phyloP scores from a whole-genome alignment of 2,888 invertebrate genomes.

The Caenorhabditis becei region DNA sequence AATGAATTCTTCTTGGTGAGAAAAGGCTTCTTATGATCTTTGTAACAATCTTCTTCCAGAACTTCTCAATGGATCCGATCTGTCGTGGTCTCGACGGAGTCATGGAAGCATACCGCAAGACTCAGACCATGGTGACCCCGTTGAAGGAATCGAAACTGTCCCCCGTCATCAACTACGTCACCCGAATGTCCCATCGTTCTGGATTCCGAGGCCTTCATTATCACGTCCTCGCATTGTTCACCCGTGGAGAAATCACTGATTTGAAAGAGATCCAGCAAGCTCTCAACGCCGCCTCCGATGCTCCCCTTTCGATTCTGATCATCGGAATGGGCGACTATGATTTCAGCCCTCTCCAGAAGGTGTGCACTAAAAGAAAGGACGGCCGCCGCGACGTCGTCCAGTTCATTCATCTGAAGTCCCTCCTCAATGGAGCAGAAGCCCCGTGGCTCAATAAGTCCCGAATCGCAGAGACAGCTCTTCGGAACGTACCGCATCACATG shows the following conservation, averaged over 20 bases:
- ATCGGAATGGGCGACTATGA: conserved; percentile 78
- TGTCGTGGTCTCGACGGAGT: conserved; percentile 79
- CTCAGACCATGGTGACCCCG: conserved; percentile 74
- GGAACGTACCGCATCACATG: conserved; percentile 69
- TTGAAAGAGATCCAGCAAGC: conserved; percentile 74
- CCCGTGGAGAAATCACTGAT: conserved; percentile 75
- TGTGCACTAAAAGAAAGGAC: conserved; percentile 59
- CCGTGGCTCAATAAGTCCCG: conserved; percentile 64
- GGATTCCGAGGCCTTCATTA: conserved; percentile 74
- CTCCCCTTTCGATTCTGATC: conserved; percentile 78
- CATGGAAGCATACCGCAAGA: conserved; percentile 75
- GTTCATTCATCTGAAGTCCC: conserved; percentile 64
- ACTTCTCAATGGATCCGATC: conserved; percentile 77
- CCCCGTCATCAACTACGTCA: conserved; percentile 78
- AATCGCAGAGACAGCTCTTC: conserved; percentile 66
- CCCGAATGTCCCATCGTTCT: conserved; percentile 71
- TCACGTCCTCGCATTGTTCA: conserved; percentile 76
- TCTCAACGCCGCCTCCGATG: conserved; percentile 74
- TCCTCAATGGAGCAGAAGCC: conserved; percentile 66
- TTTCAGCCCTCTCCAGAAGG: conserved; percentile 66
- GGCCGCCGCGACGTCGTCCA: conserved; percentile 65
- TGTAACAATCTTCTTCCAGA: conserved; percentile 58
- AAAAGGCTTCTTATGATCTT: no score
- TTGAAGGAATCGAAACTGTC: conserved; percentile 76
- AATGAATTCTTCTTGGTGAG: conserved; percentile 78